Evolutionary conservation across 2,113 vertebrate genomes (phyloP).

Genomic region (Tichodroma muraria): DNA sequence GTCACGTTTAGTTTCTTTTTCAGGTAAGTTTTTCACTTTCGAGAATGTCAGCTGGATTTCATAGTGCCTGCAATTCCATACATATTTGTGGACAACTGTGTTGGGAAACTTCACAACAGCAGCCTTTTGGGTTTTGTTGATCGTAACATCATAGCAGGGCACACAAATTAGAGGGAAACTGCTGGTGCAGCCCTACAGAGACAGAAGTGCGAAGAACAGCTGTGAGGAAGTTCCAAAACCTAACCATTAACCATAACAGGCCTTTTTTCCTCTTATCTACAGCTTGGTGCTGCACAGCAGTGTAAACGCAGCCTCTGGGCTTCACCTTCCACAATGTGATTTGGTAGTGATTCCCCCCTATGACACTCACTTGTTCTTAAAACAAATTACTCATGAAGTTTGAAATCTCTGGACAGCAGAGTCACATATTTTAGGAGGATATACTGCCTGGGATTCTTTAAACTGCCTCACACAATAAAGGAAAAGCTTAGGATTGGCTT

Average conservation of each 20-base stretch:
- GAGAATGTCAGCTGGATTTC: not conserved
- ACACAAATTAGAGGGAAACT: not conserved
- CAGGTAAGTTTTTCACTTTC: not conserved
- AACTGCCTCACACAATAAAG: not conserved
- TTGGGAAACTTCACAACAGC: not conserved
- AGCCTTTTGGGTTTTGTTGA: not conserved
- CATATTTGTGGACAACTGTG: rapidly evolving
- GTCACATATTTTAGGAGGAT: not conserved
- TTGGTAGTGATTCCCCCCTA: not conserved
- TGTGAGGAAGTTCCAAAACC: not conserved
- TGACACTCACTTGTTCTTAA: not conserved
- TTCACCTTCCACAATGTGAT: not conserved
- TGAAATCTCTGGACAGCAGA: not conserved
- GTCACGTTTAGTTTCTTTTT: not conserved
- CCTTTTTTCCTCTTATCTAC: not conserved
- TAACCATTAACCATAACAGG: not conserved
- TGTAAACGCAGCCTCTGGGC: not conserved
- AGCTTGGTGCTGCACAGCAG: not conserved
- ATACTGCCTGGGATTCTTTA: not conserved
- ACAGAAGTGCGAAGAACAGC: not conserved
- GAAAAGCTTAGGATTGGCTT: not conserved
- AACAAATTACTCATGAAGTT: not conserved
- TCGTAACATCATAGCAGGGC: rapidly evolving
- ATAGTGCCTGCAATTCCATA: not conserved
- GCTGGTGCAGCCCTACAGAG: not conserved